These are phyloP conservation scores for Protaetia brevitarsis DNA, from an alignment of 1,140 invertebrate genomes.

Conservation along the genomic window DNA sequence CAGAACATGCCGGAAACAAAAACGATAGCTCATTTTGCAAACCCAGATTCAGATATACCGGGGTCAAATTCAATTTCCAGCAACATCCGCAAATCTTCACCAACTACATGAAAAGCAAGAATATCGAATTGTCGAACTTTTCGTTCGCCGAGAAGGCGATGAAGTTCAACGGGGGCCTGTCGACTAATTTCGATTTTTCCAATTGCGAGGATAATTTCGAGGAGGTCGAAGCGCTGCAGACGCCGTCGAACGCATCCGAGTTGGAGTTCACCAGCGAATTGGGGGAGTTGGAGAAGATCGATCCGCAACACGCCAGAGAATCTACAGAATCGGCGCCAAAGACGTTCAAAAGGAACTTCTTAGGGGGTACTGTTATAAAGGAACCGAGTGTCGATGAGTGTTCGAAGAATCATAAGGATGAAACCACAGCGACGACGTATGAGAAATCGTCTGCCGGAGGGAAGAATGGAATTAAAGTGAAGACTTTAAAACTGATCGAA, in stretches of 20 bases:
- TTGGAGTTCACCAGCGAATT: constrained; percentile 63
- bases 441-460: not conserved
- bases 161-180: constrained; percentile 35
- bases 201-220: constrained; percentile 31
- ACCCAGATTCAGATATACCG: constrained; percentile 60
- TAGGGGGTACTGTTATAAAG: constrained; percentile 33
- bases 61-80: constrained; percentile 67
- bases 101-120: constrained; percentile 70
- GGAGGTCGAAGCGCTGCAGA: constrained; percentile 52
- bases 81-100: constrained; percentile 66
- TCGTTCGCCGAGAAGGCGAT: constrained; percentile 60
- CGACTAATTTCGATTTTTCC: constrained; percentile 34
- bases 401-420: constrained; percentile 22
- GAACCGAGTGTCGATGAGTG: constrained; percentile 21
- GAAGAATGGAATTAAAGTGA: constrained; percentile 35
- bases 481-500: constrained; percentile 54
- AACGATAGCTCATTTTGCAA: constrained; percentile 24
- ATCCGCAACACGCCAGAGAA: constrained; percentile 50
- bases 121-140: constrained; percentile 62
- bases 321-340: constrained; percentile 36
- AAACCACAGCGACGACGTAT: not conserved
- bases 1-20: constrained; percentile 31
- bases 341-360: constrained; percentile 31
- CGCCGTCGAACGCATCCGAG: constrained; percentile 66
- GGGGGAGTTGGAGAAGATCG: constrained; percentile 46